These are phyloP conservation scores for Lepilemur ruficaudatus DNA, from an alignment of 2,797 vertebrate species.

Conservation along the genomic window DNA sequence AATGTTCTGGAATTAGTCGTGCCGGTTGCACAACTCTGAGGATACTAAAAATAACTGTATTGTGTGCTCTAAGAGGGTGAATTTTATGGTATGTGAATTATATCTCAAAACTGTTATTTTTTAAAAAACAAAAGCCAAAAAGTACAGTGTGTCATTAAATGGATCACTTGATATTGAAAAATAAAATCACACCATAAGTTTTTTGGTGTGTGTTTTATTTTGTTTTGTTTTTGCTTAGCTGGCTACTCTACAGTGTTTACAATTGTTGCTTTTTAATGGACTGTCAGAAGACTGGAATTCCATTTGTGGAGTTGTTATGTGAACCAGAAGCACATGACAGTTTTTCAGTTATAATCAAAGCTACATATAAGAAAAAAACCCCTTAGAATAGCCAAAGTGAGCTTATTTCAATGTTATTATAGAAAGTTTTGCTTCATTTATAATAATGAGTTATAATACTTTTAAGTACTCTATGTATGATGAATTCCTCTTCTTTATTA, in stretches of 20 bases:
- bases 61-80: background rate
- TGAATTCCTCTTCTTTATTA: background rate
- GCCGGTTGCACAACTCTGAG: background rate
- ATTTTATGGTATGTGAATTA: background rate
- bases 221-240: background rate
- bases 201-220: background rate
- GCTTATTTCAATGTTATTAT: background rate
- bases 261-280: slow-evolving; percentile 44
- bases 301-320: slow-evolving; percentile 1
- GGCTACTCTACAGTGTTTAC: background rate
- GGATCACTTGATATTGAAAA: slow-evolving; percentile 11
- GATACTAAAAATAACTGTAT: background rate
- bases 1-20: background rate
- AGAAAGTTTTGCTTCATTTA: background rate
- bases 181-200: background rate
- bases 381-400: background rate
- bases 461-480: background rate
- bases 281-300: background rate
- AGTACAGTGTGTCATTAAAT: background rate
- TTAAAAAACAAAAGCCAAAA: background rate
- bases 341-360: slow-evolving; percentile 19
- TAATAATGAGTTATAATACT: background rate
- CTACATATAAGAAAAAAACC: background rate
- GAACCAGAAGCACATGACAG: background rate
- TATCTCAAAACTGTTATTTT: background rate